Base-by-base conservation (phyloP, 2,113 vertebrate genomes). In the Lampris megalopsis region DNA sequence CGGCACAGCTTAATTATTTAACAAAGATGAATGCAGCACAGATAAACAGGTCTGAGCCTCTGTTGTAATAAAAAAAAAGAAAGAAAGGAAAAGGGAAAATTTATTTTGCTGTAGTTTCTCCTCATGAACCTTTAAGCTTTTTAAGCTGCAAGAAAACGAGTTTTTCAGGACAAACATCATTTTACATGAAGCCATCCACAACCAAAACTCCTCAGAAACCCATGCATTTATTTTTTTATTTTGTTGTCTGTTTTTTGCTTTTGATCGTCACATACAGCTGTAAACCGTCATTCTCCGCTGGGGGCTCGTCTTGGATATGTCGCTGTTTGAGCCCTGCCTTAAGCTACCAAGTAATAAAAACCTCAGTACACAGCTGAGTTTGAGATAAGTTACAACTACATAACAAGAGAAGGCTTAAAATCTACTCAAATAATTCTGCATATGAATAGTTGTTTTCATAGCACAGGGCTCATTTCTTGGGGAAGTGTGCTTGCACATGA, bases 361-460 rank as follows among this genome's bases (percentile, higher is more conserved):
- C 37, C 8, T 73, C 35, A 2, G 9, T 62, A 68, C 37, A 69
- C 68, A 65, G 43, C 50, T 45, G 43, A 73, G 11, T 77, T 83
- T 42, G 68, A 71, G 77, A 76, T 73, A 80, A 77, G 79, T 81
- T 49, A 62, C 63, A 73, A 77, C 85, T 86, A 84, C 86, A 82
- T 81, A 83, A 86, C 64, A 62, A 41, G 54, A 71, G 63, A 2
- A 5, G 60, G 60, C 47, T 79, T 65, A 36, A 79, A 78, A 75
- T 80, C 73, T 79, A 70, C 77, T 80, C 63, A 62, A 84, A 80
- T 68, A 86, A 69, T 57, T 40, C 56, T 6, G 59, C 80, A 2
- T 43, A 80, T 68, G 68, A 72, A 70, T 40, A 69, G 79, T 57
- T 87, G 85, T 93, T 89, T 92, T 88, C 71, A 75, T 56, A 86